Conservation (phyloP, 2,797 vertebrate genomes). For the Sebastes nivosus region DNA sequence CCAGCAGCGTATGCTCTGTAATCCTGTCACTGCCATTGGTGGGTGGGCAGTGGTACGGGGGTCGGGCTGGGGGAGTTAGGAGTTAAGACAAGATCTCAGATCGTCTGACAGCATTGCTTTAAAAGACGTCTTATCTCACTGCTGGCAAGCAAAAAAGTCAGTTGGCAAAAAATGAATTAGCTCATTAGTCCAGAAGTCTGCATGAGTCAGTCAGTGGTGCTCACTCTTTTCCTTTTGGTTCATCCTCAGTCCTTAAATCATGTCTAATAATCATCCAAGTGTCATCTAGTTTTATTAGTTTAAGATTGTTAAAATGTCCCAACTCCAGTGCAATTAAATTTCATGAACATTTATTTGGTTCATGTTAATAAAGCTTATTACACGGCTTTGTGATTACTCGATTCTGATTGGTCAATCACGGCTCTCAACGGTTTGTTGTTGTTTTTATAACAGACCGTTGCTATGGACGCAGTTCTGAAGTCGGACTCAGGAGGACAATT, state of each 20-base stretch:
- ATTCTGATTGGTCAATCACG: too few relatives aligned
- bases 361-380: not conserved
- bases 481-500: too few relatives aligned
- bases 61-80: constrained; percentile 28
- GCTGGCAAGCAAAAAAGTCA: constrained; percentile 31
- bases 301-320: not conserved
- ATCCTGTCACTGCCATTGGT: constrained; percentile 66
- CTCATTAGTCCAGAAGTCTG: constrained; percentile 2
- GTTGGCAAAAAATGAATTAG: not conserved
- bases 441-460: too few relatives aligned
- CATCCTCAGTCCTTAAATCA: not conserved
- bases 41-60: constrained; percentile 17
- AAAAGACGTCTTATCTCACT: constrained; percentile 48
- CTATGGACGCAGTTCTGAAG: too few relatives aligned
- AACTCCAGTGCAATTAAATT: not conserved
- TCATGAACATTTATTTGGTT: not conserved
- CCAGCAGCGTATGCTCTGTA: constrained; percentile 62
- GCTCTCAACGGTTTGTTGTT: fast-evolving
- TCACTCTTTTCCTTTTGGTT: not conserved
- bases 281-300: not conserved
- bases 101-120: constrained; percentile 37
- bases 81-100: constrained; percentile 62
- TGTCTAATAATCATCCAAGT: not conserved
- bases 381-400: too few relatives aligned
- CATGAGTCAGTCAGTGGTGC: constrained; percentile 26